Conservation (phyloP, 2,888 invertebrate species). For the Phorcus lineatus region DNA sequence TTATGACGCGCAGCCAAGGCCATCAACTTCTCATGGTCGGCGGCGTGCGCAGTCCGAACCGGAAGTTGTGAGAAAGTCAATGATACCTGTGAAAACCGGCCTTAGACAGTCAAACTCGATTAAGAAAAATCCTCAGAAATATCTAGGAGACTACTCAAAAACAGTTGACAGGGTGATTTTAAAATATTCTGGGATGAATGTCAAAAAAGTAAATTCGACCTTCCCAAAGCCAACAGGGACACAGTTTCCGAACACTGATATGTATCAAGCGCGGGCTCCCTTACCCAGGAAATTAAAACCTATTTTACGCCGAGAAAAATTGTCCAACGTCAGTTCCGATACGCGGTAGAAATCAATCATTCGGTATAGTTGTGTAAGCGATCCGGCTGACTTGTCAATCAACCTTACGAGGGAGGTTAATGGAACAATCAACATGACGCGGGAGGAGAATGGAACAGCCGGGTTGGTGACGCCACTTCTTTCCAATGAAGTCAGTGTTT, state of each 20-base stretch:
- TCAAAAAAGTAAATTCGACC: neutral
- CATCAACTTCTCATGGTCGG: neutral
- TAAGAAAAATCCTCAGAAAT: neutral
- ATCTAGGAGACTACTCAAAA: neutral
- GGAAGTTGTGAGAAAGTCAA: neutral
- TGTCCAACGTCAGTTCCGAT: neutral
- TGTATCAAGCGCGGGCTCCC: neutral
- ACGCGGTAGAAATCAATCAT: neutral
- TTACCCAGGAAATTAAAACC: constrained; percentile 9
- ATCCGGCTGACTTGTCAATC: constrained; percentile 13
- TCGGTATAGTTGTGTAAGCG: neutral
- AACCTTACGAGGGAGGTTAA: neutral
- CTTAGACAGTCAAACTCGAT: neutral
- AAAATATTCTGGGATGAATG: neutral
- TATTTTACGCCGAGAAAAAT: constrained; percentile 21
- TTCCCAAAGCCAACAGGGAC: neutral
- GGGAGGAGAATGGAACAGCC: constrained; percentile 3
- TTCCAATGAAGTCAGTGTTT: constrained; percentile 13
- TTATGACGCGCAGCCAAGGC: neutral
- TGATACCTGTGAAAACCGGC: neutral
- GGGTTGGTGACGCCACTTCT: neutral
- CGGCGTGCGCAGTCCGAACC: neutral
- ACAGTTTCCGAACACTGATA: neutral
- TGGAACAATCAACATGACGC: neutral
- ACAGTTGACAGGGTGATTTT: constrained; percentile 1